Percentiles rank a stretch among this genome's conserved stretches.
These are phyloP conservation scores for Heliconius hortense DNA, from an alignment of 2,888 invertebrate species.

Conservation along the genomic window DNA sequence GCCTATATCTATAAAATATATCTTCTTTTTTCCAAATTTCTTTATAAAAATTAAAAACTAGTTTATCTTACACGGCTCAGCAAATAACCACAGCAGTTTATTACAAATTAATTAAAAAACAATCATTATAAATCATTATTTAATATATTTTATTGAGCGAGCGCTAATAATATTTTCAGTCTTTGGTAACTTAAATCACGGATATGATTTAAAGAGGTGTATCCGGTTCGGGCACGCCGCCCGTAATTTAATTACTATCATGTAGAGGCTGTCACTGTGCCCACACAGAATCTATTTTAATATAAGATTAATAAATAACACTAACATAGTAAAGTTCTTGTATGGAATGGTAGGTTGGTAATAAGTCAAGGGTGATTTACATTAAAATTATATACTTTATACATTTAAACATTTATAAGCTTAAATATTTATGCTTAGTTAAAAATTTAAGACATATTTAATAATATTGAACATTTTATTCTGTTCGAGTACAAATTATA, in stretches of 20 bases:
- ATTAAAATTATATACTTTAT: constrained; percentile 2
- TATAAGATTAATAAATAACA: constrained; percentile 72
- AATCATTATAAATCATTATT: constrained; percentile 24
- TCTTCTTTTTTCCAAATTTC: not conserved
- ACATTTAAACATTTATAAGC: not conserved
- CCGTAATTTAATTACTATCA: constrained; percentile 73
- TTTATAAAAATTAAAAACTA: not conserved
- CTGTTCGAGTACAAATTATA: no score
- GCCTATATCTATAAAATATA: no score
- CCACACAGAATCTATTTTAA: constrained; percentile 73
- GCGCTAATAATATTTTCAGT: constrained; percentile 37
- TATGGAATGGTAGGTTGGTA: constrained; percentile 29
- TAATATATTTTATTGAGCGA: constrained; percentile 31
- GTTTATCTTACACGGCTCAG: not conserved
- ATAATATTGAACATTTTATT: not conserved
- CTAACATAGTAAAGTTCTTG: constrained; percentile 43
- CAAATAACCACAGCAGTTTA: not conserved
- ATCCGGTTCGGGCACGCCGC: constrained; percentile 58
- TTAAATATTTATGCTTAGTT: not conserved
- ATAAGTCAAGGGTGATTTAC: constrained; percentile 30
- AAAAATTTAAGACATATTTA: not conserved
- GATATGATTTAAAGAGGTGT: constrained; percentile 72
- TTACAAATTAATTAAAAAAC: not conserved
- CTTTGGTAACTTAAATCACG: constrained; percentile 44
- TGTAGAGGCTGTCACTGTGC: constrained; percentile 67